A percentile compares a stretch with the other conserved stretches of the same genome.
Evolutionary conservation across 2,888 invertebrate species (phyloP).

Genomic region (Aethes cnicana): DNA sequence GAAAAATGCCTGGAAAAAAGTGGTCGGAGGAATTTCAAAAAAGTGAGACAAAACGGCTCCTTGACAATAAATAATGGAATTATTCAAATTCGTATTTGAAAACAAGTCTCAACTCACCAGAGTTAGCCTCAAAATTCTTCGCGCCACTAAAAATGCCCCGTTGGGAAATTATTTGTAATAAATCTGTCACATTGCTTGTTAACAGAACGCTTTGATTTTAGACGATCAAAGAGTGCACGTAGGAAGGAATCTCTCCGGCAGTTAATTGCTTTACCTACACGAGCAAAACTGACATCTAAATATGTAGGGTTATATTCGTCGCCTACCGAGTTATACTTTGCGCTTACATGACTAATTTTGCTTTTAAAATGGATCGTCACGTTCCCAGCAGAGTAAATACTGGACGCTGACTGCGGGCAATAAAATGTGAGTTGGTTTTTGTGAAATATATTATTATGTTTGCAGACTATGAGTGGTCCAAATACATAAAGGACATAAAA

Average conservation of each 20-base stretch:
- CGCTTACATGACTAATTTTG: conserved; percentile 49
- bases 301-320: conserved; percentile 35
- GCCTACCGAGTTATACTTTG: conserved; percentile 28
- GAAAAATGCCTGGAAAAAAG: too few relatives aligned
- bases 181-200: conserved; percentile 77
- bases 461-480: neutral
- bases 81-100: too few relatives aligned
- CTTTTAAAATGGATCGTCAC: conserved; percentile 68
- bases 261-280: conserved; percentile 70
- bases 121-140: conserved; percentile 7
- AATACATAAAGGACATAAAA: neutral
- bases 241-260: conserved; percentile 60
- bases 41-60: too few relatives aligned
- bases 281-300: conserved; percentile 53
- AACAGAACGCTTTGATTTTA: conserved; percentile 68
- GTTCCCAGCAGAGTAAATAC: conserved; percentile 52
- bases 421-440: conserved; percentile 28
- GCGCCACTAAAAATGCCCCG: conserved; percentile 2
- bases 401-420: conserved; percentile 40
- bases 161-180: conserved; percentile 50
- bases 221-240: conserved; percentile 71
- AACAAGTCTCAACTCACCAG: neutral
- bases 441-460: conserved; percentile 6
- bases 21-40: too few relatives aligned
- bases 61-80: too few relatives aligned